phyloP scores from a whole-genome alignment of 2,113 vertebrate species.

The Diglossa brunneiventris region DNA sequence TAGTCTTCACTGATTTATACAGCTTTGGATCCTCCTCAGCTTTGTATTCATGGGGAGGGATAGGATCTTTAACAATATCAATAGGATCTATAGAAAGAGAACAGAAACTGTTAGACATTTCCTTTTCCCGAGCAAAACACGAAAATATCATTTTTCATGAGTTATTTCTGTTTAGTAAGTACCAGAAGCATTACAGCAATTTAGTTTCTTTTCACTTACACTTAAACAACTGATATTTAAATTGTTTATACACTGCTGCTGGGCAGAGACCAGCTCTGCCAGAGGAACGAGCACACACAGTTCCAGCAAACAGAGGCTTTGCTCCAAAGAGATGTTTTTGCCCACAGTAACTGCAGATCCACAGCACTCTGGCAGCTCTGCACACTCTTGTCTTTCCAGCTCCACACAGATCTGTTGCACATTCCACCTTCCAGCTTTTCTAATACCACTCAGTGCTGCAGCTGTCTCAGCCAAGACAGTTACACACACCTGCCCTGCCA shows the following conservation, averaged over 20 bases:
- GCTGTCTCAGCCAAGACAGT: not conserved
- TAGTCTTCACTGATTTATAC: conserved; percentile 90
- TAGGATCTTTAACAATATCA: conserved; percentile 94
- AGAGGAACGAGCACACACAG: not conserved
- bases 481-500: not conserved
- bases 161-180: not conserved
- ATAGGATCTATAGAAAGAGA: conserved; percentile 82
- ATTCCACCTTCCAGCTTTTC: not conserved
- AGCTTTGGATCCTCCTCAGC: conserved; percentile 92
- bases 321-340: not conserved
- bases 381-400: not conserved
- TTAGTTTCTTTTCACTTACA: conserved; percentile 10
- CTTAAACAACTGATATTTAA: conserved; percentile 28
- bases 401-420: not conserved
- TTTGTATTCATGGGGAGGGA: conserved; percentile 91
- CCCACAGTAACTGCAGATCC: not conserved
- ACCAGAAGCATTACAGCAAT: conserved; percentile 27
- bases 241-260: conserved; percentile 35
- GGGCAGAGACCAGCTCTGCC: not conserved
- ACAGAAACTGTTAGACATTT: not conserved
- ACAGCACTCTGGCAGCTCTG: not conserved
- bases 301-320: conserved; percentile 21
- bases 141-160: not conserved
- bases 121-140: not conserved
- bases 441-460: not conserved